Conservation (phyloP, 2,888 invertebrate species). For the Leucozona laternaria region DNA sequence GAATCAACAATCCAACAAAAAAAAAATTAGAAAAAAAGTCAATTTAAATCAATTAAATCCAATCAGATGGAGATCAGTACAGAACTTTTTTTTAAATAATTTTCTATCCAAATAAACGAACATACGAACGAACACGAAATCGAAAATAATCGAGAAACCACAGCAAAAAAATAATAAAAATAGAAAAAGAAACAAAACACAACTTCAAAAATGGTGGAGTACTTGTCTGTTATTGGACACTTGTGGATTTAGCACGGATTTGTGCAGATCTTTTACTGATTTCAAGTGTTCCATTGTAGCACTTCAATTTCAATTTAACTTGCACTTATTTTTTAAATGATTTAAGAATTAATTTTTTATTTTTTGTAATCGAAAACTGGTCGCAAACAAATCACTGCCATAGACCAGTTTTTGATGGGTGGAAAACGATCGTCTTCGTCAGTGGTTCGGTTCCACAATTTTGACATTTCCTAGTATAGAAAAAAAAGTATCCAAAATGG, state of each 20-base stretch:
- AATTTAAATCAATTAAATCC: slow-evolving; percentile 74
- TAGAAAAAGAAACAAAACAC: slow-evolving; percentile 58
- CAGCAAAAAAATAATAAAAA: slow-evolving; percentile 38
- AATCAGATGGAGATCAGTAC: slow-evolving; percentile 55
- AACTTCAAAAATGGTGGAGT: slow-evolving; percentile 76
- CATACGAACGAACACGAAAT: slow-evolving; percentile 14
- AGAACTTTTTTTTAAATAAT: slow-evolving; percentile 27
- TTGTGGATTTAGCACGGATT: slow-evolving; percentile 72
- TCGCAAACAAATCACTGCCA: slow-evolving; percentile 69
- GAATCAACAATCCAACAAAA: slow-evolving; percentile 55
- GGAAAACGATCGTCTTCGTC: slow-evolving; percentile 70
- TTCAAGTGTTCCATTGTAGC: slow-evolving; percentile 54
- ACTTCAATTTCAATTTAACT: slow-evolving; percentile 39
- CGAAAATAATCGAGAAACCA: slow-evolving; percentile 27
- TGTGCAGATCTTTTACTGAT: slow-evolving; percentile 57
- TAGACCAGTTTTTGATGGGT: slow-evolving; percentile 70
- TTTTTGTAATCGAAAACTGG: slow-evolving; percentile 49
- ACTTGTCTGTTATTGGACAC: slow-evolving; percentile 68
- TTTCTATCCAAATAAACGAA: slow-evolving; percentile 43
- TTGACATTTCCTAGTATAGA: slow-evolving; percentile 65
- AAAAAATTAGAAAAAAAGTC: slow-evolving; percentile 24
- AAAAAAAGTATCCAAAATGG: slow-evolving; percentile 71
- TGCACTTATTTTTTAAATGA: slow-evolving; percentile 32
- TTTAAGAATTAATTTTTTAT: slow-evolving; percentile 32
- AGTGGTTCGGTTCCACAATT: slow-evolving; percentile 52